Base-by-base conservation (phyloP, 2,113 vertebrate genomes). In the Microcebus murinus region DNA sequence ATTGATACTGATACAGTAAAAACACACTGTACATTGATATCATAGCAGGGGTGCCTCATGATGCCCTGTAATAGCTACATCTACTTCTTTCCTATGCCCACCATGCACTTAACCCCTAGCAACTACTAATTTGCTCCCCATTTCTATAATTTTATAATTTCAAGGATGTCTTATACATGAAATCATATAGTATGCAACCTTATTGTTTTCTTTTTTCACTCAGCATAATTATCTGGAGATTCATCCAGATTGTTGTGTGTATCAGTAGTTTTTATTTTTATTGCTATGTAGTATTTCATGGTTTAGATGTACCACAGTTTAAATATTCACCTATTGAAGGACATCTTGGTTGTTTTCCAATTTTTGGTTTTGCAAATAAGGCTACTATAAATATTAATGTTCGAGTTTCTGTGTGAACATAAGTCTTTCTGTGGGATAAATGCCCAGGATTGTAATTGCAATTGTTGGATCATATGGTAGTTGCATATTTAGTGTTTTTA, bases 121-220 rank as follows among this genome's bases (percentile, higher is more conserved):
- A 84, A 23, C 29, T 25, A 63, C 82, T 67, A 39, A 71, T 79
- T 39, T 96, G 18, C 0, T 86, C 52, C 55, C 34, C 48, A 29
- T 94, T 91, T 82, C 50, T 52, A 4, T 70, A 70, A 57, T 65
- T 96, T 79, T 92, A 25, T 85, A 42, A 50, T 84, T 65, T 95
- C 27, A 95, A 81, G 34, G 52, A 14, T 94, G 36, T 59, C 20
- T n/a, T 80, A 50, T 80, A 59, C 55, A 23, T 76, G 57, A 74
- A 89, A 87, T 61, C 25, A 71, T 87, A 67, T 70, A 67, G 31
- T 65, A 48, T 84, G 18, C 57, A 57, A 0, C 42, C 34, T 29
- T 91, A 87, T 71, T 68, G 31, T 74, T 87, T 74, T 91, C 74
- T 36, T 57, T 55, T 57, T 57, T 21, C 29, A 87, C 36, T 83